Conservation (phyloP, 2,888 invertebrate species). For the Lysandra coridon region DNA sequence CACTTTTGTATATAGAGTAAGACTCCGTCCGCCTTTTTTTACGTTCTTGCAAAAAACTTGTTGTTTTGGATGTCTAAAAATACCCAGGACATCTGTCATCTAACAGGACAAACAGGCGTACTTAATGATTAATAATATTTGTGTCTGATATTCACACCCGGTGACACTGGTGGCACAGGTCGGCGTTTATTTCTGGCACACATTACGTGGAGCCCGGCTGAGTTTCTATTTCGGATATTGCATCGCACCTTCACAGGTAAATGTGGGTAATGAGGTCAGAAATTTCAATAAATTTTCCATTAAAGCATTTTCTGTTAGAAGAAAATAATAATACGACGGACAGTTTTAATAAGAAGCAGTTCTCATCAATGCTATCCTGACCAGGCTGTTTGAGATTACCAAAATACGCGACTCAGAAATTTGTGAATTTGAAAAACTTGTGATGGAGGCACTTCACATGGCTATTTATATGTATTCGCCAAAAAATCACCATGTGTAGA, state of each 20-base stretch:
- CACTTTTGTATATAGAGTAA: too few relatives aligned
- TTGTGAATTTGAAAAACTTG: too few relatives aligned
- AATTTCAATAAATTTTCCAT: not conserved
- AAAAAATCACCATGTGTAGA: too few relatives aligned
- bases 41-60: not conserved
- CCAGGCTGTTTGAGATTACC: too few relatives aligned
- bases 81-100: not conserved
- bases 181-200: not conserved
- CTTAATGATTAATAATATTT: not conserved
- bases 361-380: not conserved
- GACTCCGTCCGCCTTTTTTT: too few relatives aligned
- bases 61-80: not conserved
- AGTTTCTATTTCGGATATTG: not conserved
- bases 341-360: not conserved
- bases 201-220: not conserved
- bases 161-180: not conserved
- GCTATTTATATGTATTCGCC: too few relatives aligned
- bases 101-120: not conserved
- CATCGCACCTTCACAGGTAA: conserved; percentile 7
- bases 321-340: not conserved
- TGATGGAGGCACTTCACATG: too few relatives aligned
- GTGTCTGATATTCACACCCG: not conserved
- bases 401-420: too few relatives aligned
- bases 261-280: conserved; percentile 7
- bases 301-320: not conserved